Evolutionary conservation across 2,888 invertebrate genomes (phyloP), one percentile per base, ranked within the genome.

Genomic region (Phortica okadai): DNA sequence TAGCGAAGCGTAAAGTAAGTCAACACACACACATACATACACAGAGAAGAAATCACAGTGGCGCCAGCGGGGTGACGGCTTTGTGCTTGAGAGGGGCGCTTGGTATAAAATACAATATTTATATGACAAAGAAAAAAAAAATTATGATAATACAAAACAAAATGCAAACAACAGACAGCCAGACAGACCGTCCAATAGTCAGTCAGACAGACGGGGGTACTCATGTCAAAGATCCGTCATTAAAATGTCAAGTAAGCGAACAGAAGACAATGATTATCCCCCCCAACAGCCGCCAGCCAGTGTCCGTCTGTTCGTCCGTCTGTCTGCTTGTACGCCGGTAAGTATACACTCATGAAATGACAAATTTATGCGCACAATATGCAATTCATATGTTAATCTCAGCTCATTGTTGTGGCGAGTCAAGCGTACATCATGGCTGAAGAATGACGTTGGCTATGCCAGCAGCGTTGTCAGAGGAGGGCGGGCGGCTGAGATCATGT

Each of bases 301-400:
- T 33, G 33, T 33, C 33, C 33, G 33, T 50, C 50, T 8, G 50
- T 14, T 6, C 21, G 21, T 21, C 21, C 45, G 45, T 50, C 50
- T 8, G 50, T 14, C 14, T 66, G 64, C 76, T 77, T 72, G 74
- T 74, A 74, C 50, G 59, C 21, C 45, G 59, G 73, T 16, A 73
- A 21, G 42, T 50, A 69, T 58, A 54, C 59, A 77, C 58, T 75
- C 77, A 77, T 81, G 83, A 82, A 84, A 86, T 86, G 83, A 76
- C 80, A 86, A 86, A 87, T 86, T 86, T 86, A 87, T 86, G 88
- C 85, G 78, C 80, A 87, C 88, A 86, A 84, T 86, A 78, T 78
- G 86, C 81, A 83, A 86, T 87, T 87, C 85, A 84, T 86, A 86
- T 86, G 85, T 83, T 86, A 86, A 86, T 87, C 86, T 59, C 16